Base-by-base conservation (phyloP, 2,113 vertebrate genomes). In the Fulmarus glacialis region DNA sequence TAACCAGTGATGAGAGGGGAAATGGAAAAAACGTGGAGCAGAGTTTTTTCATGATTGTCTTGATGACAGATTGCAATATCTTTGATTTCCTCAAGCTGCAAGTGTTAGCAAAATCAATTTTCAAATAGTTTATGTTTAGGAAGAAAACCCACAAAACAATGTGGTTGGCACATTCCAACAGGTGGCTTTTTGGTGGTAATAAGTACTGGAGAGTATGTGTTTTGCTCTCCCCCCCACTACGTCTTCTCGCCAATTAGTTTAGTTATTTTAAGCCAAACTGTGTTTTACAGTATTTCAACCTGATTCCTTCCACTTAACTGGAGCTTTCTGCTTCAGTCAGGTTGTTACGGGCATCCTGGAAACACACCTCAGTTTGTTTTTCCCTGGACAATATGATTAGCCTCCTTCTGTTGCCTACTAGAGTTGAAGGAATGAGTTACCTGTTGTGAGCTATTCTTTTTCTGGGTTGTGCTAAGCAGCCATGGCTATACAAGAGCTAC, bases 91-190 rank as follows among this genome's bases (percentile, higher is more conserved):
- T 89, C 3, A 11, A 93, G 75, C 88, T 90, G 32, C 62, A 82
- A 77, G 58, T 73, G 85, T 72, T 86, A 66, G 27, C 24, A 93
- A 95, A 86, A 92, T 86, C 58, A 88, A 42, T 92, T 97, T 92
- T 83, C 38, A 70, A 47, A 58, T 40, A 8, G 29, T 63, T 93
- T 84, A 9, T 43, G 53, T 80, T 93, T 62, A 62, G 60, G 40
- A 67, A 81, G 48, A 21, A 14, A 62, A 1, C 3, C 9, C 29
- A 20, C 43, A 30, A 45, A 85, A n/a, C 58, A 53, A 23, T 66
- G 15, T 42, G 29, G 26, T 52, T 60, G 38, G 45, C 70, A 77
- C 59, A 78, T 78, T 83, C 50, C 63, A 83, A n/a, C 55, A 43
- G 50, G n/a, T 90, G 47, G 29, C 34, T 80, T 90, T 94, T 87